phyloP scores from a whole-genome alignment of 2,113 vertebrate species.

The Gambusia holbrooki region DNA sequence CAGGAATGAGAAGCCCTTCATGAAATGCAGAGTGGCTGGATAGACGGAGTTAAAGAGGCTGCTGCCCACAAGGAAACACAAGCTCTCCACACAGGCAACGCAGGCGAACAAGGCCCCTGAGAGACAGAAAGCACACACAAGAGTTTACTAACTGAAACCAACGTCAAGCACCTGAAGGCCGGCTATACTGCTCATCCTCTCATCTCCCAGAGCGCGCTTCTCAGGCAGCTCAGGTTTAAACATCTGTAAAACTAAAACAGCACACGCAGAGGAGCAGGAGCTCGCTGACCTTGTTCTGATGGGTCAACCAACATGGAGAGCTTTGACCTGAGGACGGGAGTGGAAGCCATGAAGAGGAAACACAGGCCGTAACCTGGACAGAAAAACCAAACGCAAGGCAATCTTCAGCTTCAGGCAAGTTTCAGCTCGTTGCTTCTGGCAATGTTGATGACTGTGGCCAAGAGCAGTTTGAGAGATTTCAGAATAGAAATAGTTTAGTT shows the following conservation, averaged over 20 bases:
- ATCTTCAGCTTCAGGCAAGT: not conserved
- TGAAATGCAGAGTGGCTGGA: conserved; percentile 87
- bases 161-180: not conserved
- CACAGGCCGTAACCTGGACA: conserved; percentile 87
- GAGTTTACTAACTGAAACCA: not conserved
- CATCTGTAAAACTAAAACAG: not conserved
- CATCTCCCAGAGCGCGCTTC: not conserved
- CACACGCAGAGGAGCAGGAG: not conserved
- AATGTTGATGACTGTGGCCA: not conserved
- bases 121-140: not conserved
- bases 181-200: not conserved
- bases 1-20: conserved; percentile 94
- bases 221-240: not conserved
- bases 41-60: conserved; percentile 91
- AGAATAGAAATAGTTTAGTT: no score
- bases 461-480: not conserved
- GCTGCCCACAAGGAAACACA: conserved; percentile 85
- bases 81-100: conserved; percentile 87
- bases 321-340: conserved; percentile 91
- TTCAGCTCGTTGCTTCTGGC: not conserved
- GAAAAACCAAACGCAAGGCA: not conserved
- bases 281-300: conserved; percentile 89
- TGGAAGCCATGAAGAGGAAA: conserved; percentile 86
- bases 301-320: conserved; percentile 88
- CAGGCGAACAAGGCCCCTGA: conserved; percentile 92